Evolutionary conservation across 2,113 vertebrate species (phyloP), one percentile per base, ranked within the genome.

Genomic region (Rhinoderma darwinii): DNA sequence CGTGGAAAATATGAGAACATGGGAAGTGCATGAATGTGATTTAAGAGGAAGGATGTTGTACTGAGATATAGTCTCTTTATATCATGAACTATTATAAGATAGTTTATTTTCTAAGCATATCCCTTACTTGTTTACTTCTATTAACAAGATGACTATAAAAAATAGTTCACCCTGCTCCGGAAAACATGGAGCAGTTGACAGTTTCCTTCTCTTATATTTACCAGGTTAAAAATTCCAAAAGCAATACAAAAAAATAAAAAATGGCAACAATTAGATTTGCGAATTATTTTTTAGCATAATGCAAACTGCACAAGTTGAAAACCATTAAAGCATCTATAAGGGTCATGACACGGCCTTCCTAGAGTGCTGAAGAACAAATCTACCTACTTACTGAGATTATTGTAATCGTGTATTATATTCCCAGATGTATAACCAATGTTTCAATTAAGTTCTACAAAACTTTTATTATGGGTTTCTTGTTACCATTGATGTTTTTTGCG

Each of bases 401-500:
- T 20, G 11, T 11, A 35, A 25, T 80, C 17, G 18, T 81, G 6
- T 81, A 30, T 43, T 43, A 63, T 27, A 18, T 43, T 0, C 37
- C 35, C 10, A 30, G 12, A 27, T 39, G 3, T 80, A n/a, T 59
- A 59, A n/a, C 22, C 35, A 41, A n/a, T 43, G 18, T 63, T 81
- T 63, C 25, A 43, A 8, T 63, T 30, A n/a, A 63, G 79, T 30
- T 41, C 39, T 39, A 66, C 8, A 59, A 82, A 43, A 43, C 79
- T 66, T 44, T 30, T 63, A 51, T 66, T 39, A 43, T 25, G 3
- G 37, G 18, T 82, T 59, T 82, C 39, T 30, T 8, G 14, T 82
- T 82, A 82, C 79, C 14, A 66, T 25, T 56, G 51, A 80, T 63
- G 78, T 82, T 44, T 82, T 44, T 63, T 82, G 54, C 2, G 15